Evolutionary conservation across 2,113 vertebrate species (phyloP), one percentile per base, ranked within the genome.

Genomic region (Maylandia zebra): DNA sequence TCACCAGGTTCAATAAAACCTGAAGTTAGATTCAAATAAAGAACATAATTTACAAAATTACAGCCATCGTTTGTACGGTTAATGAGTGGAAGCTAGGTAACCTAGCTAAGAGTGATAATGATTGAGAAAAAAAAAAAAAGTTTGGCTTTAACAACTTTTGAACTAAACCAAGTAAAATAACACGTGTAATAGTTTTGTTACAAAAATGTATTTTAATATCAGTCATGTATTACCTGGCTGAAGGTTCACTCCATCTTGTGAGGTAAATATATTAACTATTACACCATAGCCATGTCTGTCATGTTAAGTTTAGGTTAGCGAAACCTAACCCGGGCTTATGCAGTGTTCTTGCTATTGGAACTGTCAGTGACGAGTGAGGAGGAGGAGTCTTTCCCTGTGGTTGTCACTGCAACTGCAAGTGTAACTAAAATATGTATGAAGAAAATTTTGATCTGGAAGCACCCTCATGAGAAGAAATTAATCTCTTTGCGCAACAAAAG

Each of bases 61-160:
- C 22, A 27, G 16, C 24, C 27, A 1, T 32, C 6, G 3, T 5
- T 30, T 30, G 16, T 50, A 50, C 6, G 1, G 24, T 32, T 50
- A 19, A 27, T 30, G 3, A 11, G 41, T 45, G 6, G 41, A 74
- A 76, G 71, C 43, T 48, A 48, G 0, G 43, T 48, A 76, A 76
- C 41, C 24, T 48, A 76, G 14, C 69, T 16, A 74, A 48, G 1
- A 45, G 41, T 74, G 69, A 24, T 1, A 43, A 71, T 71, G 36
- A 69, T 0, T 64, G 3, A 0, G 4, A 10, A 41, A 17, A 19
- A 4, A 10, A 4, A 10, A 34, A 14, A 57, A 2, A 1, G 59
- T 36, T 36, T 64, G 59, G 30, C 57, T 61, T 61, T 19, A 64
- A 64, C 16, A 2, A 34, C 16, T 64, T 36, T 36, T 11, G 32